A percentile compares a stretch with the other conserved stretches of the same genome.
phyloP scores from a whole-genome alignment of 2,113 vertebrate genomes.

The Prolemur simus region DNA sequence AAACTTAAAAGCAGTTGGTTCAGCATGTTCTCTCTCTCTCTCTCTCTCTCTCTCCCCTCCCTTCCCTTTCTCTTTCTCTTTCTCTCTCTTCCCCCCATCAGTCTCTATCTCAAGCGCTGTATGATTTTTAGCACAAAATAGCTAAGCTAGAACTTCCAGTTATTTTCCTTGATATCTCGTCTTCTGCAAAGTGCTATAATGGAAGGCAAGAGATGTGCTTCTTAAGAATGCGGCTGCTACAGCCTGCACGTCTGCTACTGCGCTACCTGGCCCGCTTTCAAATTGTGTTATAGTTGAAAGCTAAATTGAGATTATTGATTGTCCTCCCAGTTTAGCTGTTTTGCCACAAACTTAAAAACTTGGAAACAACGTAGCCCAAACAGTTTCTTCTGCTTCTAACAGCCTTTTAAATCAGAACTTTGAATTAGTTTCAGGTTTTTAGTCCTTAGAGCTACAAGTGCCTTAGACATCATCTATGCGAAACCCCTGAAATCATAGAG shows the following conservation, averaged over 20 bases:
- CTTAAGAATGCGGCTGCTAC: neutral
- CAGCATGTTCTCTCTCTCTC: neutral
- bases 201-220: neutral
- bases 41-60: neutral
- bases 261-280: neutral
- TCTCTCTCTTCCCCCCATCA: neutral
- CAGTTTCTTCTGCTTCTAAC: neutral
- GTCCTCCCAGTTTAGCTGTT: neutral
- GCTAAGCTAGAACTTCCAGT: neutral
- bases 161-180: neutral
- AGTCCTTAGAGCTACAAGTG: neutral
- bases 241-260: neutral
- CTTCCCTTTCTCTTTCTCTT: neutral
- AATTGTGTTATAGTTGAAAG: neutral
- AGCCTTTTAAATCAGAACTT: neutral
- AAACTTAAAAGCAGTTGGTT: neutral
- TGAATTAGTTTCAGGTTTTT: neutral
- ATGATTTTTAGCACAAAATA: neutral
- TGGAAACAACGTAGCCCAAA: neutral
- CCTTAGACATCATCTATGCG: too few relatives aligned
- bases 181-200: neutral
- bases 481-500: neutral
- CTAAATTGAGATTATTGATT: neutral
- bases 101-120: neutral
- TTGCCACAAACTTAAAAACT: neutral